These are phyloP conservation scores for Eira barbara DNA, from an alignment of 2,113 vertebrate species.

Conservation along the genomic window DNA sequence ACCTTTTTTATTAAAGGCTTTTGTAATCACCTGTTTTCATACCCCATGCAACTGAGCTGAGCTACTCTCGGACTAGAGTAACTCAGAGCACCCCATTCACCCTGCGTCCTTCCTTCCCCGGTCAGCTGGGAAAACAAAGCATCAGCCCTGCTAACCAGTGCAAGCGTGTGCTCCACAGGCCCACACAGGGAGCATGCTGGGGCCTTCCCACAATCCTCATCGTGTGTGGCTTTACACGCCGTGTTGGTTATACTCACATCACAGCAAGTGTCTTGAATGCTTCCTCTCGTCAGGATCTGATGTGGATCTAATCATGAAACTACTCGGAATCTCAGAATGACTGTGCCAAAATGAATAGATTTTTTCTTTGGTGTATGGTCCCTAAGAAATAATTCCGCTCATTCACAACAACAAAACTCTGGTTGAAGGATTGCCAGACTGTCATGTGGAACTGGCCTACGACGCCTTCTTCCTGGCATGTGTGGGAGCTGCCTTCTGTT, in stretches of 20 bases:
- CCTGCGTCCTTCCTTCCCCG: background rate
- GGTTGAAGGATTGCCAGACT: background rate
- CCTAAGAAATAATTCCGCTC: background rate
- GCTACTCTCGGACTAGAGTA: background rate
- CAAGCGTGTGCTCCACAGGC: background rate
- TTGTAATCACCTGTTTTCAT: background rate
- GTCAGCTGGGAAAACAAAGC: background rate
- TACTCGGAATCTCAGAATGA: constrained; percentile 21
- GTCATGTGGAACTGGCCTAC: background rate
- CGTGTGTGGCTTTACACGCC: constrained; percentile 11
- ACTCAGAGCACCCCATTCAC: background rate
- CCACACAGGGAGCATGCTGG: background rate
- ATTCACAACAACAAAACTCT: background rate
- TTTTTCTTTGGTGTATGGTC: background rate
- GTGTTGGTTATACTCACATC: constrained; percentile 35
- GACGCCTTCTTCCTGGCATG: background rate
- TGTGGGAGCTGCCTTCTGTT: background rate
- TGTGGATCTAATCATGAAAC: background rate
- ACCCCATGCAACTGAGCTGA: background rate
- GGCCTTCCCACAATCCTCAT: background rate
- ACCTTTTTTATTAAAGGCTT: background rate
- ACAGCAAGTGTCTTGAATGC: constrained; percentile 6
- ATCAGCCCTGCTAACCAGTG: background rate
- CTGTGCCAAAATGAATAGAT: background rate
- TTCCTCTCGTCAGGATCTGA: background rate